A percentile compares a stretch with the other conserved stretches of the same genome.
These are phyloP conservation scores for Ceratoteleas bidentatus DNA, from an alignment of 1,140 invertebrate species.

Conservation along the genomic window DNA sequence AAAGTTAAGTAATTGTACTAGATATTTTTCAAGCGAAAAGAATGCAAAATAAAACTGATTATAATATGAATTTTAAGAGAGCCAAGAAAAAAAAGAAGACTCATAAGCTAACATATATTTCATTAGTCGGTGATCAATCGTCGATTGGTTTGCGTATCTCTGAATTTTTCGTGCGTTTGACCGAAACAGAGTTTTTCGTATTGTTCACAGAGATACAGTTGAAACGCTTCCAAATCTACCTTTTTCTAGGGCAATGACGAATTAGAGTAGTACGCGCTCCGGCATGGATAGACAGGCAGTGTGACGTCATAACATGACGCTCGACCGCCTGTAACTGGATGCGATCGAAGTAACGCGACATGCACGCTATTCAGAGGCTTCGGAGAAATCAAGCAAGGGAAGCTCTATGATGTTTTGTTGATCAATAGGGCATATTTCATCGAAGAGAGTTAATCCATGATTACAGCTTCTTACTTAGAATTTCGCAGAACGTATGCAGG, in stretches of 20 bases:
- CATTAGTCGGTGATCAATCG: constrained; percentile 1
- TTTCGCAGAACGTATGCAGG: not conserved
- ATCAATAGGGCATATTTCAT: constrained; percentile 17
- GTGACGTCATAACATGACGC: constrained; percentile 23
- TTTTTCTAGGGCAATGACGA: constrained; percentile 18
- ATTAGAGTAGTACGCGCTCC: constrained; percentile 6
- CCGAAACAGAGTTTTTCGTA: not conserved
- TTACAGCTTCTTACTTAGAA: not conserved
- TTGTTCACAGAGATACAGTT: not conserved
- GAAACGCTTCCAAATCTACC: not conserved
- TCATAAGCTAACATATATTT: not conserved
- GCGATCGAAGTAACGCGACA: constrained; percentile 7
- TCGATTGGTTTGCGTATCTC: constrained; percentile 1
- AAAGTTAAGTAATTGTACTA: too few species aligned
- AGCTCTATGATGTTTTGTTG: constrained; percentile 18
- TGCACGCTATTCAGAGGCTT: constrained; percentile 11
- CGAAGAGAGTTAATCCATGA: not conserved
- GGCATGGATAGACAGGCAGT: not conserved
- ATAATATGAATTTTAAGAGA: too few species aligned
- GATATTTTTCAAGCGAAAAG: too few species aligned
- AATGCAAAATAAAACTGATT: too few species aligned
- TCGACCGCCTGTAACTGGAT: constrained; percentile 14
- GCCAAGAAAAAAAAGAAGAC: too few species aligned
- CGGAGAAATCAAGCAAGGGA: constrained; percentile 26
- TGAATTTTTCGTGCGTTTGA: not conserved